Evolutionary conservation across 1,140 invertebrate genomes (phyloP).

Genomic region (Batillaria attramentaria): DNA sequence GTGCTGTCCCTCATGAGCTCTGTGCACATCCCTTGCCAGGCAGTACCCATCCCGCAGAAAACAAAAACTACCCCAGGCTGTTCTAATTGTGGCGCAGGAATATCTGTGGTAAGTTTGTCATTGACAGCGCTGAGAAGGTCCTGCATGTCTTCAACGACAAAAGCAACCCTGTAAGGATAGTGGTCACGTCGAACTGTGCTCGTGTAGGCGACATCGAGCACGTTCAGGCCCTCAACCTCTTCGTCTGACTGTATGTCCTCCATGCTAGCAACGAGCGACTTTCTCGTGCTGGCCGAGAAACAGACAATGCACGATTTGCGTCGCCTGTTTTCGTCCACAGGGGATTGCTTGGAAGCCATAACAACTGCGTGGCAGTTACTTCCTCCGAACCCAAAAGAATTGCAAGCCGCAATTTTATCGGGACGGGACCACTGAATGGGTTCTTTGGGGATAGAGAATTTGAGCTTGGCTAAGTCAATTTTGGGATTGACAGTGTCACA

Average conservation of each 20-base stretch:
- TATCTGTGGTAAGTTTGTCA: neutral
- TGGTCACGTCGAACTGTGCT: slow-evolving; percentile 47
- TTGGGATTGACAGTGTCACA: slow-evolving; percentile 51
- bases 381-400: slow-evolving; percentile 64
- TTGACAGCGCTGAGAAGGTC: slow-evolving; percentile 24
- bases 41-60: slow-evolving; percentile 57
- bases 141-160: slow-evolving; percentile 30
- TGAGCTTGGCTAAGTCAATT: slow-evolving; percentile 45
- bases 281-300: slow-evolving; percentile 32
- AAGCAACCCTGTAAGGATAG: slow-evolving; percentile 34
- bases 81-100: neutral
- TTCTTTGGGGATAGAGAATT: slow-evolving; percentile 49
- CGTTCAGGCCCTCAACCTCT: neutral
- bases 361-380: slow-evolving; percentile 59
- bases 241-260: slow-evolving; percentile 25
- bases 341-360: slow-evolving; percentile 25
- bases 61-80: slow-evolving; percentile 44
- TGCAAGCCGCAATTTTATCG: slow-evolving; percentile 49
- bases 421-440: slow-evolving; percentile 64
- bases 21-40: slow-evolving; percentile 55
- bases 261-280: slow-evolving; percentile 28
- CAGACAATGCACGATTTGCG: slow-evolving; percentile 14
- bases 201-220: slow-evolving; percentile 46
- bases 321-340: slow-evolving; percentile 38
- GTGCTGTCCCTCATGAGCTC: slow-evolving; percentile 35